A percentile compares a stretch with the other conserved stretches of the same genome.
phyloP scores from a whole-genome alignment of 2,797 vertebrate species.

The Silurus aristotelis region DNA sequence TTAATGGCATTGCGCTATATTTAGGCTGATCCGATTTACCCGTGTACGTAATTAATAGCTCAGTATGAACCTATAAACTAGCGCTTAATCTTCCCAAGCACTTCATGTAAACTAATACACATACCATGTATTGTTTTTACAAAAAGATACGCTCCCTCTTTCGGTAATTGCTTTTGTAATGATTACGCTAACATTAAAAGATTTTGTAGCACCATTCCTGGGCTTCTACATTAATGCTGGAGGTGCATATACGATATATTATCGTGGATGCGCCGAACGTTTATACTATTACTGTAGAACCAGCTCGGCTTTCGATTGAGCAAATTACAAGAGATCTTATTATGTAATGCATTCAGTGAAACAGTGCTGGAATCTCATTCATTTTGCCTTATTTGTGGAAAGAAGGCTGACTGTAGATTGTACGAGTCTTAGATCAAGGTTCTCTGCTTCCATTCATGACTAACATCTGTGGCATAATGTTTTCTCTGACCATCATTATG shows the following conservation, averaged over 20 bases:
- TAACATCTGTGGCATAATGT: slow-evolving; percentile 68
- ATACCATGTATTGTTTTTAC: background rate
- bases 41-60: background rate
- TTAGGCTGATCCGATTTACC: background rate
- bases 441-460: slow-evolving; percentile 60
- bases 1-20: background rate
- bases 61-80: background rate
- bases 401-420: slow-evolving; percentile 61
- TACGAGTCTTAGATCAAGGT: slow-evolving; percentile 56
- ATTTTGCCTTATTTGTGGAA: slow-evolving; percentile 52
- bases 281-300: slow-evolving; percentile 44
- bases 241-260: background rate
- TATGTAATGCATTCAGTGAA: slow-evolving; percentile 36
- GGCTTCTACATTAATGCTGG: background rate
- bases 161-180: slow-evolving; percentile 28
- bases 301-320: slow-evolving; percentile 43
- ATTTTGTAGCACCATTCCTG: background rate
- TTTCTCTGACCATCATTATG: slow-evolving; percentile 53
- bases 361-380: slow-evolving; percentile 54
- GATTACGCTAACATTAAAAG: slow-evolving; percentile 16
- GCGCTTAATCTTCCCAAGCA: background rate
- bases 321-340: slow-evolving; percentile 50
- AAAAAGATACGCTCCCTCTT: slow-evolving; percentile 6
- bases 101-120: background rate
- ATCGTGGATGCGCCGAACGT: background rate